Conservation (phyloP, 2,113 vertebrate genomes). For the Chauna torquata region DNA sequence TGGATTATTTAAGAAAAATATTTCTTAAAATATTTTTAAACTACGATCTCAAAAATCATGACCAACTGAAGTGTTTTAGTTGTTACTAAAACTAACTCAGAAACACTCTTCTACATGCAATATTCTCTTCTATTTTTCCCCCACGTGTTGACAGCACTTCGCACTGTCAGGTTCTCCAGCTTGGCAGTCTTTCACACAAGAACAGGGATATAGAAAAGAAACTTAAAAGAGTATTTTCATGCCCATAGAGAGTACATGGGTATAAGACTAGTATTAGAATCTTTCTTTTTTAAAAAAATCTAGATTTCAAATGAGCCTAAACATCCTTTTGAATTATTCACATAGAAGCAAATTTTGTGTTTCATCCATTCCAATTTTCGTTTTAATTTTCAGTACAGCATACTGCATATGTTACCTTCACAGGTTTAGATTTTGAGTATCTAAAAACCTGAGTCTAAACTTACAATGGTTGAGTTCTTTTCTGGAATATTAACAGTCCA, state of each 20-base stretch:
- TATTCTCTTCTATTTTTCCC: conserved; percentile 52
- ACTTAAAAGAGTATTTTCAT: not conserved
- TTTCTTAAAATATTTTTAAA: not conserved
- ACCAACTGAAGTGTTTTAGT: not conserved
- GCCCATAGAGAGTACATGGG: not conserved
- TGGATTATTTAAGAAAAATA: not conserved
- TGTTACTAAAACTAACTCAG: conserved; percentile 46
- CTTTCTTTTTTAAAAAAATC: not conserved
- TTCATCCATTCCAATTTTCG: not conserved
- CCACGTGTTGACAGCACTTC: conserved; percentile 32
- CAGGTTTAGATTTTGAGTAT: not conserved
- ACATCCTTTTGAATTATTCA: not conserved
- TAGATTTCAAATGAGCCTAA: not conserved
- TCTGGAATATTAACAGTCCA: not conserved
- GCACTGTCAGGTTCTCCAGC: conserved; percentile 6
- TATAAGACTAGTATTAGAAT: not conserved
- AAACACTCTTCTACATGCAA: not conserved
- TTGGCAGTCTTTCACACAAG: not conserved
- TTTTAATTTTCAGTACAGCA: not conserved
- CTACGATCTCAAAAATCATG: not conserved
- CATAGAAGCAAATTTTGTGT: not conserved
- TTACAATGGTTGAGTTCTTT: not conserved
- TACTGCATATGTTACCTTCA: not conserved
- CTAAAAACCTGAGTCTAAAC: not conserved
- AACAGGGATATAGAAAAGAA: not conserved